phyloP scores from a whole-genome alignment of 2,797 vertebrate species.

The Typhlichthys subterraneus region DNA sequence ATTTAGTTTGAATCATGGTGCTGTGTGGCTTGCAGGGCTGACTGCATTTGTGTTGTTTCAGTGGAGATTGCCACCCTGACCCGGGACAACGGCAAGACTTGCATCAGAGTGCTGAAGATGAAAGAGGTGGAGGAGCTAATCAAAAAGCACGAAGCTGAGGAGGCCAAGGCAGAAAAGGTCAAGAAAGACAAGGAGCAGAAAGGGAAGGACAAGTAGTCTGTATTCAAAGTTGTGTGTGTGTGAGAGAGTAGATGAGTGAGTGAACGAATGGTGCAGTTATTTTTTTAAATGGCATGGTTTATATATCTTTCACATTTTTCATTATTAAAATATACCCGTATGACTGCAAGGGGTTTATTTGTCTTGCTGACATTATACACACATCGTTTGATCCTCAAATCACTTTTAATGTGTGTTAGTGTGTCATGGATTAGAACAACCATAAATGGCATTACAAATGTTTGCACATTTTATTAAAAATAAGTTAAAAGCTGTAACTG shows the following conservation, averaged over 20 bases:
- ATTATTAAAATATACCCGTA: constrained; percentile 12
- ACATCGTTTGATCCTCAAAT: too few relatives aligned
- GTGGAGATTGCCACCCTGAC: constrained; percentile 91
- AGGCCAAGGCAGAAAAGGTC: constrained; percentile 90
- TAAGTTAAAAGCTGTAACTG: too few relatives aligned
- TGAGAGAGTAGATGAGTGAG: neutral
- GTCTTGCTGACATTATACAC: neutral
- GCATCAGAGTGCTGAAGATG: constrained; percentile 88
- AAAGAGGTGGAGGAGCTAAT: constrained; percentile 90
- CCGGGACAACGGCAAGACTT: constrained; percentile 86
- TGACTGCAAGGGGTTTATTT: neutral
- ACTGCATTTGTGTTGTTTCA: constrained; percentile 32
- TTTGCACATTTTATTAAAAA: too few relatives aligned
- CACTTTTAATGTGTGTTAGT: too few relatives aligned
- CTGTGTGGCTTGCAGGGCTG: neutral
- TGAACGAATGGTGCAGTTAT: neutral
- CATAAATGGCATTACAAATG: too few relatives aligned
- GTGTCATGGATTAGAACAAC: too few relatives aligned
- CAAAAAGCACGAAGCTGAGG: constrained; percentile 88
- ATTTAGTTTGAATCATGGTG: neutral
- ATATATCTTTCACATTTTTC: neutral
- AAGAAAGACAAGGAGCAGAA: constrained; percentile 93
- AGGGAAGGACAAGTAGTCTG: constrained; percentile 82
- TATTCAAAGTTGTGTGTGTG: neutral
- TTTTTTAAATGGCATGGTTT: neutral